Evolutionary conservation across 2,113 vertebrate genomes (phyloP).

Genomic region (Silurus glanis): DNA sequence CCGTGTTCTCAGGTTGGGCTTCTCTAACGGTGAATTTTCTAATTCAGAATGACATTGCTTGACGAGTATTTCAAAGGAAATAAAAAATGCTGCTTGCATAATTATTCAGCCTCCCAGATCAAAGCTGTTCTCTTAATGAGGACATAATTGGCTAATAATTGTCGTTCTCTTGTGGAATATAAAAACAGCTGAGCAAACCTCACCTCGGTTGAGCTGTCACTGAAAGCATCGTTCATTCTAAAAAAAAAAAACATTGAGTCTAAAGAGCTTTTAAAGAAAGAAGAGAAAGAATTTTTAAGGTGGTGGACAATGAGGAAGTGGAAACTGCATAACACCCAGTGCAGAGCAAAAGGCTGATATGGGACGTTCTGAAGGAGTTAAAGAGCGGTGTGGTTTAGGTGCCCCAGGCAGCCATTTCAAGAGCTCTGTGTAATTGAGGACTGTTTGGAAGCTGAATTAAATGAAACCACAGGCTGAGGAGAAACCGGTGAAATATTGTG

Average conservation of each 20-base stretch:
- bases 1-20: background rate
- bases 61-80: background rate
- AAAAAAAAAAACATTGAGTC: background rate
- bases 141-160: background rate
- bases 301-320: background rate
- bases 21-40: background rate
- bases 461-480: background rate
- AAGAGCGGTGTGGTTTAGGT: background rate
- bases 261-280: background rate
- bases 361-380: background rate
- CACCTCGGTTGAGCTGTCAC: background rate
- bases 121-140: background rate
- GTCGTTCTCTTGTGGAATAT: background rate
- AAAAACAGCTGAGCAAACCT: background rate
- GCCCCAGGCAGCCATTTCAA: background rate
- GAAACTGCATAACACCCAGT: background rate
- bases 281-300: background rate
- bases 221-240: background rate
- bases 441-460: background rate
- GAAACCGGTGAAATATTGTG: background rate
- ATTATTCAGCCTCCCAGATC: background rate
- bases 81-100: background rate
- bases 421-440: background rate
- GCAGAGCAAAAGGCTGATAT: background rate
- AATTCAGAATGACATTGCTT: background rate